phyloP scores from a whole-genome alignment of 2,113 vertebrate species.

The Eulemur rufifrons region DNA sequence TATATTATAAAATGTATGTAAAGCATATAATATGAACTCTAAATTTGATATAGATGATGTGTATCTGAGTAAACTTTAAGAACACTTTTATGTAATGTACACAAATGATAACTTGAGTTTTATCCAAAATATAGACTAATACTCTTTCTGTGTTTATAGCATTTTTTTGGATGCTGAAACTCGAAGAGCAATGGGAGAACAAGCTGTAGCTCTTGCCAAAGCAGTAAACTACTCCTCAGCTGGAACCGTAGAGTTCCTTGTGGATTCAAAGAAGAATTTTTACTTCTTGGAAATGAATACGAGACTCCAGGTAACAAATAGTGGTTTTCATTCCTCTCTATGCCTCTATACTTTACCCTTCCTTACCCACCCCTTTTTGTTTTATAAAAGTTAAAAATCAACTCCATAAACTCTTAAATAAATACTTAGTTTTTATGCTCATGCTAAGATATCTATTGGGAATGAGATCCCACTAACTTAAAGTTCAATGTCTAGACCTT shows the following conservation, averaged over 20 bases:
- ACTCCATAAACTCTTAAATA: constrained; percentile 1
- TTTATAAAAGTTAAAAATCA: constrained; percentile 17
- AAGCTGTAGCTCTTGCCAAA: constrained; percentile 96
- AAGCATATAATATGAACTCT: neutral
- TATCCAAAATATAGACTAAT: neutral
- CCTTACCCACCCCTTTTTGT: neutral
- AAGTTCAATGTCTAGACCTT: constrained; percentile 50
- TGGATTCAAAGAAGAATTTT: constrained; percentile 96
- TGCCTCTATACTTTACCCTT: neutral
- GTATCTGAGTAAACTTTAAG: neutral
- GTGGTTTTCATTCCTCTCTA: constrained; percentile 46
- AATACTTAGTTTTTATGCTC: constrained; percentile 58
- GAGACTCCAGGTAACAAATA: constrained; percentile 92
- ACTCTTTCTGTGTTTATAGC: constrained; percentile 82
- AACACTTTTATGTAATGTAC: neutral
- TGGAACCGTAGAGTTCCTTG: constrained; percentile 98
- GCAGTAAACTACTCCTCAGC: constrained; percentile 97
- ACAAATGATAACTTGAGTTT: neutral
- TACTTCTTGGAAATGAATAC: constrained; percentile 99
- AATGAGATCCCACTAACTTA: constrained; percentile 64
- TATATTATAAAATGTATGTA: neutral
- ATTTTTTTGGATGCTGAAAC: constrained; percentile 94
- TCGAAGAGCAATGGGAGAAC: constrained; percentile 95
- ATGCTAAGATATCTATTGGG: constrained; percentile 67
- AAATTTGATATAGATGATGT: neutral